Conservation (phyloP, 2,113 vertebrate genomes). For the Amphiprion percula region DNA sequence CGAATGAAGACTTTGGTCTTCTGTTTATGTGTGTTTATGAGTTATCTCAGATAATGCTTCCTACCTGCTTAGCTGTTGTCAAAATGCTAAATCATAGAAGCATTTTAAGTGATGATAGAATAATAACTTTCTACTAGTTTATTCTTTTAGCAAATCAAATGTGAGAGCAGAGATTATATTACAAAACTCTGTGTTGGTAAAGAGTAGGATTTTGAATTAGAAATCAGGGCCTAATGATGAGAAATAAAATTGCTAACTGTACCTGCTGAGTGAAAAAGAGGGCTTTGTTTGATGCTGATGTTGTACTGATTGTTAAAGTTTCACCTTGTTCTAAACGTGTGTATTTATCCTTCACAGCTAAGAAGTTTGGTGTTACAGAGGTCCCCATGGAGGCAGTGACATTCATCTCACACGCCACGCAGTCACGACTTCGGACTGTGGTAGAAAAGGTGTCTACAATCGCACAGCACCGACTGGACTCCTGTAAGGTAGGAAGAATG, state of each 20-base stretch:
- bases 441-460: constrained; percentile 90
- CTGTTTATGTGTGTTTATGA: constrained; percentile 22
- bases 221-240: neutral
- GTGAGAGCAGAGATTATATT: neutral
- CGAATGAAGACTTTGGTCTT: neutral
- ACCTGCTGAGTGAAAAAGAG: neutral
- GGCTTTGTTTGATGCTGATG: neutral
- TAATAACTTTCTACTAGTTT: neutral
- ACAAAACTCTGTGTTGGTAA: constrained; percentile 7
- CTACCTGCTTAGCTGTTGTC: constrained; percentile 27
- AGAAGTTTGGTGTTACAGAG: constrained; percentile 89
- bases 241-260: neutral
- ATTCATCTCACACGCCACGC: constrained; percentile 90
- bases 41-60: constrained; percentile 8
- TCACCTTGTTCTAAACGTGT: neutral
- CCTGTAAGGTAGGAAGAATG: constrained; percentile 83
- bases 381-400: constrained; percentile 89
- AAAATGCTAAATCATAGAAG: neutral
- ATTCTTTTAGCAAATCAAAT: constrained; percentile 16
- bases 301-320: constrained; percentile 6
- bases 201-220: constrained; percentile 1
- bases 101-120: constrained; percentile 7
- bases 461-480: constrained; percentile 90
- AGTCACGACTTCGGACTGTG: constrained; percentile 87
- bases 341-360: constrained; percentile 77